Conservation (phyloP, 2,797 vertebrate genomes). For the Brotogeris chrysoptera region DNA sequence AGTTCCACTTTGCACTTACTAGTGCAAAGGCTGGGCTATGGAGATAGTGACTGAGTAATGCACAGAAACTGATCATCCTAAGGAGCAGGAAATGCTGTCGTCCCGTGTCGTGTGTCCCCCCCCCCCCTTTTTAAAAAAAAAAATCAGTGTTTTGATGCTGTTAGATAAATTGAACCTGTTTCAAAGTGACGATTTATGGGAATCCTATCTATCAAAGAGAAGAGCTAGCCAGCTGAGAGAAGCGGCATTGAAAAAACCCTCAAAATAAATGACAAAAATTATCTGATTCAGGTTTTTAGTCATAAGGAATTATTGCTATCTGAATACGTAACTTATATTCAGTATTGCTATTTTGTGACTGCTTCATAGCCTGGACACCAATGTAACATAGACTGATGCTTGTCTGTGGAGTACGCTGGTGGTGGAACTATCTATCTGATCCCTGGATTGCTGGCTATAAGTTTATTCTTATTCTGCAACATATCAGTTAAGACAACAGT, state of each 20-base stretch:
- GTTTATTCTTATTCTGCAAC: neutral
- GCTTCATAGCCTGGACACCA: neutral
- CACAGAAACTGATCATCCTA: neutral
- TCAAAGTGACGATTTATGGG: constrained; percentile 2
- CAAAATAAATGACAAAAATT: neutral
- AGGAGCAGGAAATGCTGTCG: neutral
- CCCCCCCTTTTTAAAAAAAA: neutral
- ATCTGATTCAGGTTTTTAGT: constrained; percentile 11
- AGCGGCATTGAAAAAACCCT: neutral
- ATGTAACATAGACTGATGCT: neutral
- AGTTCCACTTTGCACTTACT: neutral
- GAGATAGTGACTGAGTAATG: neutral
- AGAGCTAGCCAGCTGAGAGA: neutral
- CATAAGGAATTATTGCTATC: neutral
- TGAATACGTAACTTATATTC: neutral
- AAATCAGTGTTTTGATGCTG: neutral
- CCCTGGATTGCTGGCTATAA: neutral
- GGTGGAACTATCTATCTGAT: neutral
- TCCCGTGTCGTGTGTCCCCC: too few relatives aligned
- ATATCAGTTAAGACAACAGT: neutral
- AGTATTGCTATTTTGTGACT: neutral
- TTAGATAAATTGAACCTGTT: constrained; percentile 23
- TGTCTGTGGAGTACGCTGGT: neutral
- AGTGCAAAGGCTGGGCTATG: neutral
- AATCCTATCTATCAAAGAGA: neutral